Base-by-base conservation (phyloP, 1,140 invertebrate genomes). In the Papilio dardanus region DNA sequence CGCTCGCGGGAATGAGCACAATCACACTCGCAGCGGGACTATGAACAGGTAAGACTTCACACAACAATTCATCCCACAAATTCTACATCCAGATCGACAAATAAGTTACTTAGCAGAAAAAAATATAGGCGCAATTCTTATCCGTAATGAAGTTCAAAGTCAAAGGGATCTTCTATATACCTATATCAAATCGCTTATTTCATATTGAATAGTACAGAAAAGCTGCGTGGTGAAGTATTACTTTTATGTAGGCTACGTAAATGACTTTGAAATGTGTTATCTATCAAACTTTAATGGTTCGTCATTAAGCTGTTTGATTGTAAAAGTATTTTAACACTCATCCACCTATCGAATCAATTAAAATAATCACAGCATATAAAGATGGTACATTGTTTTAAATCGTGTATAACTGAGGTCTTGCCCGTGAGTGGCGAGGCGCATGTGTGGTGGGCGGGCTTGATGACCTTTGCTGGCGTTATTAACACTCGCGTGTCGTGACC, bases 1-100 rank as follows among this genome's bases (percentile, higher is more conserved):
- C 90, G 93, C 80, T 93, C 91, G 83, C 87, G 93, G 65, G 93
- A 94, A 93, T 94, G 93, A 94, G 93, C 90, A 71, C 78, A 88
- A 82, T 81, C 89, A 31, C 84, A 86, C 86, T 88, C 89, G 73
- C 83, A 91, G 76, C 82, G 87, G 81, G 89, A 92, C 83, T 93
- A 86, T 77, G 91, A 93, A 83, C 86, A 92, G 90, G 91, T 93
- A 77, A n/a, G 80, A n/a, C n/a, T n/a, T n/a, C n/a, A n/a, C n/a
- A 74, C 24, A 4, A 3, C 14, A 67, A 5, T 5, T 1, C 46
- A 46, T n/a, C 42, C 16, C 5, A 46, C 16, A 46, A 46, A 46
- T 16, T 16, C 16, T 16, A 33, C 16, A n/a, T n/a, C n/a, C n/a
- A n/a, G n/a, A n/a, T n/a, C n/a, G n/a, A n/a, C n/a, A n/a, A n/a